Conservation (phyloP, 2,113 vertebrate species). For the Coracopsis vasa region DNA sequence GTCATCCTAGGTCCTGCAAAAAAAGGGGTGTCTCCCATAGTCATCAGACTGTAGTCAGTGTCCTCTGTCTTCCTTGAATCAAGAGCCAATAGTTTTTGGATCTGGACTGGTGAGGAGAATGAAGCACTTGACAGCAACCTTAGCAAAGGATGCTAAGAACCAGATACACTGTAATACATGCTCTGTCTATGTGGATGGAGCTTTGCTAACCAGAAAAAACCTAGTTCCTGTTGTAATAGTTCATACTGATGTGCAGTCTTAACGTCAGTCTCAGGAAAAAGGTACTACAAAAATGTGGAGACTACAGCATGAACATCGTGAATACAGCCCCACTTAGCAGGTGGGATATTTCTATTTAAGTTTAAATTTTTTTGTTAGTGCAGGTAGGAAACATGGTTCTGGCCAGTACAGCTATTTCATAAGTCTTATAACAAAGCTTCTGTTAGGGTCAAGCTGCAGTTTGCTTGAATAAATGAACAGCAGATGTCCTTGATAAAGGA, state of each 20-base stretch:
- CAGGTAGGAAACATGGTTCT: neutral
- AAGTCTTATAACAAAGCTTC: neutral
- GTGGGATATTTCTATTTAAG: neutral
- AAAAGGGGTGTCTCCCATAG: neutral
- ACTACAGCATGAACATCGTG: neutral
- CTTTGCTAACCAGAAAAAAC: neutral
- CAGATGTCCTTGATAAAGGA: constrained; percentile 43
- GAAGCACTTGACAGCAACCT: neutral
- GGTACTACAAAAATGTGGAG: neutral
- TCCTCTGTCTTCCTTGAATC: neutral
- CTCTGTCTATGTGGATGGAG: neutral
- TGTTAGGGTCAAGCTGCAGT: neutral
- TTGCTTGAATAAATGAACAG: constrained; percentile 11
- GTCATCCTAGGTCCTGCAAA: neutral
- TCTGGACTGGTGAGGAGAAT: neutral
- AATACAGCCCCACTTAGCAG: neutral
- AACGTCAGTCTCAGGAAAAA: neutral
- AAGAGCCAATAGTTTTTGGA: neutral
- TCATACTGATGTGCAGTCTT: neutral
- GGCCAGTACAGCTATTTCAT: neutral
- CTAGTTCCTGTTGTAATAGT: neutral
- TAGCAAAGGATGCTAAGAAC: neutral
- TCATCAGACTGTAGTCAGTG: neutral
- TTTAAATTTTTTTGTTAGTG: neutral
- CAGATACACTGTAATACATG: neutral